phyloP scores from a whole-genome alignment of 2,113 vertebrate genomes.

The Pseudois nayaur region DNA sequence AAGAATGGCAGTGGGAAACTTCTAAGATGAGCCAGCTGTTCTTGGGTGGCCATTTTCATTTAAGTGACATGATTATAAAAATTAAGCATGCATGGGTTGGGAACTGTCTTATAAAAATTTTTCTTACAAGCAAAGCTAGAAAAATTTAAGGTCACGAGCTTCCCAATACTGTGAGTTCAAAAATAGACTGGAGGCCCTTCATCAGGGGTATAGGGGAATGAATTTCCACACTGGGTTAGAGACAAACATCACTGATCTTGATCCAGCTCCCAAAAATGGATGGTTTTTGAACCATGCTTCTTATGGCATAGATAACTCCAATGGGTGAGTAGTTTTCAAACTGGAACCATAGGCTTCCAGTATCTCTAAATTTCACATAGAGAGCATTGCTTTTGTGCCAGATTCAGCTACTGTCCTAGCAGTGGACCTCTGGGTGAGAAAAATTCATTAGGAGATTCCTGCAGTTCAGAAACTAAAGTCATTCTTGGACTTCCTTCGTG shows the following conservation, averaged over 20 bases:
- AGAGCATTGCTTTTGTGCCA: neutral
- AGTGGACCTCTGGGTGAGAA: neutral
- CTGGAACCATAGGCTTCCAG: neutral
- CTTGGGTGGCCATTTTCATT: neutral
- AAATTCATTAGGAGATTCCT: neutral
- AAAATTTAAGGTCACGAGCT: neutral
- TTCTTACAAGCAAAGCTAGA: neutral
- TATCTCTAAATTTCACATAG: neutral
- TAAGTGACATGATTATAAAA: slow-evolving; percentile 16
- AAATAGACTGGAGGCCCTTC: neutral
- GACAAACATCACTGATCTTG: neutral
- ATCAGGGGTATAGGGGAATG: neutral
- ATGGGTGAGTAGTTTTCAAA: neutral
- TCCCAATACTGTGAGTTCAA: neutral
- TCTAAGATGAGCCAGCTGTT: slow-evolving; percentile 1
- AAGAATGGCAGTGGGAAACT: neutral
- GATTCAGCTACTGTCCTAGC: neutral
- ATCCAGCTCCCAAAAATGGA: neutral
- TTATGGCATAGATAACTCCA: neutral
- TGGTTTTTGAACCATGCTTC: neutral
- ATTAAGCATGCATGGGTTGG: neutral
- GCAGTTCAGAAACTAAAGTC: neutral
- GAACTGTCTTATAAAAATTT: slow-evolving; percentile 21
- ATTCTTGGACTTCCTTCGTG: neutral
- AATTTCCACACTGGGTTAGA: neutral